A percentile compares a stretch with the other conserved stretches of the same genome.
Conservation (phyloP, 2,113 vertebrate species). For the Eolophus roseicapilla region DNA sequence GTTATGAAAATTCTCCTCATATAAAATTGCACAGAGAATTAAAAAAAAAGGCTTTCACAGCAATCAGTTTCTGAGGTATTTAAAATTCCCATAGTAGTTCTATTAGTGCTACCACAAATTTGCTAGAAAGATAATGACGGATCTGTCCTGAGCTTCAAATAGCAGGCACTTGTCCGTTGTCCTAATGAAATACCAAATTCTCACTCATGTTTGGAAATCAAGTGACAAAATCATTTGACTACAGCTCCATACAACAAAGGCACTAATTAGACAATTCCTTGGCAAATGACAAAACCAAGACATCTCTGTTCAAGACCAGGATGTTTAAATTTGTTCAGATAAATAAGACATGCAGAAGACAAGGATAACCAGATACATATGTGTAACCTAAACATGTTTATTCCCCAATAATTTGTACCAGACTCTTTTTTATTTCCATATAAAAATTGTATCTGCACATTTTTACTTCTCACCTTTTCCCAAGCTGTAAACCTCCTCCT, state of each 20-base stretch:
- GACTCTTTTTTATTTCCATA: background rate
- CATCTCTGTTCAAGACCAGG: background rate
- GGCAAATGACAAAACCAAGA: background rate
- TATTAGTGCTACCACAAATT: background rate
- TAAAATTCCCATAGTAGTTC: background rate
- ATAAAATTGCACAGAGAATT: background rate
- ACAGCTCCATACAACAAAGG: background rate
- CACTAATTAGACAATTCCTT: background rate
- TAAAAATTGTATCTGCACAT: background rate
- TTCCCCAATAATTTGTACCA: background rate
- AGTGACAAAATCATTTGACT: background rate
- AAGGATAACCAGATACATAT: background rate
- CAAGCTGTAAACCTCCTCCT: background rate
- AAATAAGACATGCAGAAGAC: background rate
- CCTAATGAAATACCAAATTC: background rate
- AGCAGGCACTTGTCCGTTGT: background rate
- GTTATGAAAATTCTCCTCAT: background rate
- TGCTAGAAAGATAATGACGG: background rate
- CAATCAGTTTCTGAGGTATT: background rate
- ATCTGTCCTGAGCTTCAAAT: background rate
- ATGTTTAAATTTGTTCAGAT: background rate
- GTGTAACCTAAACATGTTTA: background rate
- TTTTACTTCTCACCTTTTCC: background rate
- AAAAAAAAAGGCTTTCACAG: background rate
- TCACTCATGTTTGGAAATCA: slow-evolving; percentile 6